Evolutionary conservation across 2,113 vertebrate species (phyloP), one percentile per base, ranked within the genome.

Genomic region (Nicator chloris): DNA sequence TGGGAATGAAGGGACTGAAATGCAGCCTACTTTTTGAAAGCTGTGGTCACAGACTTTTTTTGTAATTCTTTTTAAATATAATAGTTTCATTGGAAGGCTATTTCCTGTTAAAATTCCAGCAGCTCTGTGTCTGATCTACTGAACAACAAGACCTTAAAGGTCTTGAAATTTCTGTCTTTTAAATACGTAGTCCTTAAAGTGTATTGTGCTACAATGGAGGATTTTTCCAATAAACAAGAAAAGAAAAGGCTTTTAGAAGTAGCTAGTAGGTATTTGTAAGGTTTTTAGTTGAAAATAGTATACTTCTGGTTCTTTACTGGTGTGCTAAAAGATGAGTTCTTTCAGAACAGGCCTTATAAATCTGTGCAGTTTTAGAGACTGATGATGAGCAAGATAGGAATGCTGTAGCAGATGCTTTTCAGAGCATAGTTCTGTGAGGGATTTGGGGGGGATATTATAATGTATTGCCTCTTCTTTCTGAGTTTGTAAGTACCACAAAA

Each of bases 171-270:
- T 94, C 61, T 86, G 50, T 83, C 66, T 85, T 92, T 90, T 95
- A 93, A 90, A 88, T 90, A 51, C 33, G 13, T 88, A 75, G 77
- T 95, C 28, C 44, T 88, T 68, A n/a, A 82, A 88, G 60, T 63
- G 56, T 60, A 86, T 86, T 94, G 60, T 94, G 49, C 65, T 63
- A n/a, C 3, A 3, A 35, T 92, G n/a, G 72, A 91, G 35, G 56
- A 78, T 79, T 95, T 95, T 94, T 91, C 69, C 49, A 68, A 82
- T 75, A 92, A 94, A 91, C 83, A 93, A 68, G 88, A 75, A 72
- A 49, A 91, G 53, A 80, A 95, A 90, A 83, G 39, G 22, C 39
- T 71, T 92, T 92, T 92, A 66, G 72, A 88, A 61, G 47, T 28
- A 86, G n/a, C 47, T 80, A 37, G 30, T 63, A 73, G 64, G 31